Evolutionary conservation across 53 echinoderm and acorn worm genomes (phyloP), one percentile per base, ranked within the genome.

Genomic region (Actinopyga echinites): DNA sequence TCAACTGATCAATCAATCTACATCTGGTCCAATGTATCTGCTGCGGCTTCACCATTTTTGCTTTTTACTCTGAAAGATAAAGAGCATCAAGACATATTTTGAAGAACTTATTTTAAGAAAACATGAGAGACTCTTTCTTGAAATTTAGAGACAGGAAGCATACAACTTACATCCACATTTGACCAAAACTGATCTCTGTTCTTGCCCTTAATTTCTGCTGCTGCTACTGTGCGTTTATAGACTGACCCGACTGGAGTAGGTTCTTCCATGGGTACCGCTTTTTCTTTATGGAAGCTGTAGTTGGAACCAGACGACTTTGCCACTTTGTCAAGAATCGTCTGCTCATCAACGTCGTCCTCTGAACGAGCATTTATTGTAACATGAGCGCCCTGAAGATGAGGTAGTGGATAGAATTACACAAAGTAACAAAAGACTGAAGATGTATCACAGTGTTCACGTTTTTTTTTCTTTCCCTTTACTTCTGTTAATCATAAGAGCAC

Each of bases 211-310:
- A 97, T 97, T 34, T 97, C 94, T 29, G 82, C 58, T 3, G 90
- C 94, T 40, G 97, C 94, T 32, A 82, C 75, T 28, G 97, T 97
- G 56, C 83, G 92, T 86, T 97, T 89, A 56, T 94, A 94, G 43
- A 97, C 97, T 0, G 97, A 94, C n/a, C 84, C 79, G 35, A 97
- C 94, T 0, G 92, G 94, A 17, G 87, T 85, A 22, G 92, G 90
- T 28, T 84, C 69, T 0, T 59, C 88, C 6, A 49, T 52, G 24
- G 75, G 65, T 17, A 57, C 85, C 1, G 97, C 61, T 36, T 84
- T 88, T 83, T 97, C 97, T 71, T 94, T 97, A 80, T 97, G 97
- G 84, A 97, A 91, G 89, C 97, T 90, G 57, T 97, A 97, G 73
- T 97, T 97, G 44, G 97, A 92, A 11, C 97, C 97, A 17, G 97